A percentile compares a stretch with the other conserved stretches of the same genome.
phyloP scores from a whole-genome alignment of 2,797 vertebrate genomes.

The Emydoidea blandingii region DNA sequence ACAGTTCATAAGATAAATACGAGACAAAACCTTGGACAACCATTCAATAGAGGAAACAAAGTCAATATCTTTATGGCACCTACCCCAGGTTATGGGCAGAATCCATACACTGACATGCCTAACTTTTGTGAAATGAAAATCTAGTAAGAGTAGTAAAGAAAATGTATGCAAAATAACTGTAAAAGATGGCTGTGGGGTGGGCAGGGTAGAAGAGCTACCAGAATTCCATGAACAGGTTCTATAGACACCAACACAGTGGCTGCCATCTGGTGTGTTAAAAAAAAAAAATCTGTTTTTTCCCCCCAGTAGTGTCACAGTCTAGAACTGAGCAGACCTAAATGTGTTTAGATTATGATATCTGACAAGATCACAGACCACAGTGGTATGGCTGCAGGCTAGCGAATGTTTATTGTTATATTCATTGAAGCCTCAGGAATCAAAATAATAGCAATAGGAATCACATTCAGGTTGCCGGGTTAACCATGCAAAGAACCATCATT shows the following conservation, averaged over 20 bases:
- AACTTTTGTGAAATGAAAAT: background rate
- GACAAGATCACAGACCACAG: slow-evolving; percentile 69
- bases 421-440: slow-evolving; percentile 45
- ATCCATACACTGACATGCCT: background rate
- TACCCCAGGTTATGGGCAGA: background rate
- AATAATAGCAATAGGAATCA: slow-evolving; percentile 44
- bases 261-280: background rate
- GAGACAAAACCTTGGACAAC: background rate
- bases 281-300: background rate
- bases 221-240: background rate
- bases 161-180: background rate
- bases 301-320: slow-evolving; percentile 21
- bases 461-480: background rate
- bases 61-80: background rate
- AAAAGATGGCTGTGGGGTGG: background rate
- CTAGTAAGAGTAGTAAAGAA: background rate
- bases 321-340: slow-evolving; percentile 40
- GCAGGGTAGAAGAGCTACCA: background rate
- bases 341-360: slow-evolving; percentile 60
- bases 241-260: background rate
- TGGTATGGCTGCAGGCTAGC: slow-evolving; percentile 50
- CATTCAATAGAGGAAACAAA: background rate
- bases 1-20: background rate
- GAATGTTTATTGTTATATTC: slow-evolving; percentile 66
- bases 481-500: background rate